Conservation (phyloP, 1,140 invertebrate species). For the Eriosoma lanigerum region DNA sequence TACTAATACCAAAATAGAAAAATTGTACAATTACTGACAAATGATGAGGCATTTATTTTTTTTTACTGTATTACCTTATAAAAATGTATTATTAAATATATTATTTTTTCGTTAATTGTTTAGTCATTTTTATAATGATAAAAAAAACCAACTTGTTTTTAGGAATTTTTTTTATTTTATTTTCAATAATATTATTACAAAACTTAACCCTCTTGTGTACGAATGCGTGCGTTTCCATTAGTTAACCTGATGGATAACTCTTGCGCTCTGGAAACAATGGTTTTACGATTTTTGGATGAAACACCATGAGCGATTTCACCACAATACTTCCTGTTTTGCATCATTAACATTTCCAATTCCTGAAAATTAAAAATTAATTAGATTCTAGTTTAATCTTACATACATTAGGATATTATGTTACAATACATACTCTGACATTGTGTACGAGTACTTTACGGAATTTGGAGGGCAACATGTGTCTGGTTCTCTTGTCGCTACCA, state of each 20-base stretch:
- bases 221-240: constrained; percentile 91
- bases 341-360: constrained; percentile 98
- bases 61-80: neutral
- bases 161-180: constrained; percentile 11
- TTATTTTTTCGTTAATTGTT: neutral
- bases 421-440: constrained; percentile 74
- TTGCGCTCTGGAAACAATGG: constrained; percentile 93
- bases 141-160: neutral
- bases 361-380: constrained; percentile 60
- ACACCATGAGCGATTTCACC: constrained; percentile 97
- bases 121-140: neutral
- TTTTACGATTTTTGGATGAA: constrained; percentile 93
- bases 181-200: constrained; percentile 77
- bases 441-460: constrained; percentile 91
- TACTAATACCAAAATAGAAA: neutral
- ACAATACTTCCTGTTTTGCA: constrained; percentile 97
- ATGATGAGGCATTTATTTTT: neutral
- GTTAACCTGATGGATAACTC: constrained; percentile 94
- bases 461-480: constrained; percentile 95
- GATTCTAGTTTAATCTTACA: neutral
- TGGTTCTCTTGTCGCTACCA: constrained; percentile 90
- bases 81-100: constrained; percentile 12
- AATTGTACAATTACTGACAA: too few relatives aligned
- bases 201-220: constrained; percentile 79
- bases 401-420: neutral